These are phyloP conservation scores for Halictus rubicundus DNA, from an alignment of 1,140 invertebrate species.

Conservation along the genomic window DNA sequence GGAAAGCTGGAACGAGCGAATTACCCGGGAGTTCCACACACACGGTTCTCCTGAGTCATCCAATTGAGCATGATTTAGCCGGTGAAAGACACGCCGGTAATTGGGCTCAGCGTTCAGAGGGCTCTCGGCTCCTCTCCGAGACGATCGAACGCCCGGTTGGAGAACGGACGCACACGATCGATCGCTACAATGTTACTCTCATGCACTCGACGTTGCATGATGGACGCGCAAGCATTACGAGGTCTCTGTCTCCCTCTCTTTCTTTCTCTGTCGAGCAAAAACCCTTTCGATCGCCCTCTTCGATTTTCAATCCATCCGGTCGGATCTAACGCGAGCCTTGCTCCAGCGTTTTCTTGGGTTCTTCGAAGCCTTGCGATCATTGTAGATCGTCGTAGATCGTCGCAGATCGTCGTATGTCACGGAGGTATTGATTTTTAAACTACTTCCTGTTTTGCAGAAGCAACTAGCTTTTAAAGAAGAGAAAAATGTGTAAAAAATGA, in stretches of 20 bases:
- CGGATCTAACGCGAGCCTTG: background rate
- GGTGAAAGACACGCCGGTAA: constrained; percentile 2
- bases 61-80: constrained; percentile 15
- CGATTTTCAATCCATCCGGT: background rate
- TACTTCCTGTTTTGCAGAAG: too few relatives aligned
- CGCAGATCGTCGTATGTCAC: too few relatives aligned
- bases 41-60: constrained; percentile 4
- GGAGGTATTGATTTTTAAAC: too few relatives aligned
- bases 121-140: background rate
- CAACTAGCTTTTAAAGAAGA: too few relatives aligned
- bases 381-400: too few relatives aligned
- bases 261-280: background rate
- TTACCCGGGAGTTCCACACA: background rate
- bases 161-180: background rate
- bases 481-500: too few relatives aligned
- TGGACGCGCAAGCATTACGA: background rate
- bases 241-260: background rate
- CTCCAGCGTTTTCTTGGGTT: too few relatives aligned
- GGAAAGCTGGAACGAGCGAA: background rate
- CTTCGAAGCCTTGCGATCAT: too few relatives aligned
- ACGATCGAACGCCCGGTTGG: background rate
- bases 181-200: background rate
- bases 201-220: background rate
- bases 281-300: background rate
- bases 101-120: background rate